A percentile compares a stretch with the other conserved stretches of the same genome.
Evolutionary conservation across 2,113 vertebrate species (phyloP).

Genomic region (Labeo rohita): DNA sequence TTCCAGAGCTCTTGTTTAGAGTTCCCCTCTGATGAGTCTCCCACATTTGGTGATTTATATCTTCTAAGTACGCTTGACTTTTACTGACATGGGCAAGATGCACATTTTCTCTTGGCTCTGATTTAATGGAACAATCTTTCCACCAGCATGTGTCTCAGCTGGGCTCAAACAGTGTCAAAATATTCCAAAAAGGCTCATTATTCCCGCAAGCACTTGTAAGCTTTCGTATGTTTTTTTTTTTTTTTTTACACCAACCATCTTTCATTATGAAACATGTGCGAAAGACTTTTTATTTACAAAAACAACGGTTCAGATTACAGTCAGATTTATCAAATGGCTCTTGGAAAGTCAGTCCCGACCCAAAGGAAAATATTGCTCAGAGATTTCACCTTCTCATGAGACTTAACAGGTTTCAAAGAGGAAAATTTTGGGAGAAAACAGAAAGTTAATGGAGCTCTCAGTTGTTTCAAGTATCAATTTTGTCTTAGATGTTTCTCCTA

Average conservation of each 20-base stretch:
- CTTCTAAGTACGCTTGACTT: slow-evolving; percentile 44
- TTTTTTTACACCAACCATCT: slow-evolving; percentile 3
- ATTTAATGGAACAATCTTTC: slow-evolving; percentile 34
- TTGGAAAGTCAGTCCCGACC: neutral
- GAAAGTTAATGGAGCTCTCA: neutral
- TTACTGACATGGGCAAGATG: slow-evolving; percentile 46
- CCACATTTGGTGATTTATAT: slow-evolving; percentile 45
- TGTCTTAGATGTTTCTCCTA: neutral
- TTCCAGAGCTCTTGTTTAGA: slow-evolving; percentile 40
- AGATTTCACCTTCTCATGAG: neutral
- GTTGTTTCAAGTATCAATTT: neutral
- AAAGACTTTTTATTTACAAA: slow-evolving; percentile 12
- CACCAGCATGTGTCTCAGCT: slow-evolving; percentile 10
- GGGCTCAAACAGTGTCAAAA: slow-evolving; percentile 28
- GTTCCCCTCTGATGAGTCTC: slow-evolving; percentile 36
- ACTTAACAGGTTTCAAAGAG: neutral
- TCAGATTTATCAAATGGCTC: neutral
- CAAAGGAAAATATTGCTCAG: slow-evolving; percentile 20
- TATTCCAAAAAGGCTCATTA: slow-evolving; percentile 1
- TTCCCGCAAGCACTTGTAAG: slow-evolving; percentile 22
- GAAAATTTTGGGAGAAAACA: neutral
- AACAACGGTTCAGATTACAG: slow-evolving; percentile 5
- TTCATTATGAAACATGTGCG: slow-evolving; percentile 25
- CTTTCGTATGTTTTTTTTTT: neutral
- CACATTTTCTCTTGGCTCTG: slow-evolving; percentile 38